Conservation (phyloP, 2,113 vertebrate species). For the Peucedramus taeniatus region DNA sequence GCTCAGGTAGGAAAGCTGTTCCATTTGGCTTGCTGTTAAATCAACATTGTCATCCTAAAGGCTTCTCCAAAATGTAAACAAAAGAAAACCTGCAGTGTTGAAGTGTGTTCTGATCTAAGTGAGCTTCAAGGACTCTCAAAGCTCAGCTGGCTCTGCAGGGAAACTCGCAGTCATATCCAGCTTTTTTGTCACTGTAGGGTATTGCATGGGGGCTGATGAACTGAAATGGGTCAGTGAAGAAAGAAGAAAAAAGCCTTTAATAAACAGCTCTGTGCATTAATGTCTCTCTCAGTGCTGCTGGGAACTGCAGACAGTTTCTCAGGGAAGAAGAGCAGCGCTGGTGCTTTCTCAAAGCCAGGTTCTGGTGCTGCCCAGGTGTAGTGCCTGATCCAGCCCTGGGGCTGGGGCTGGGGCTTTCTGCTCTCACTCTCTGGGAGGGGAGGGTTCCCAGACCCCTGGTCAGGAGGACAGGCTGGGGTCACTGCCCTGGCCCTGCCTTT, state of each 20-base stretch:
- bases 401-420: background rate
- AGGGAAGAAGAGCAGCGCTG: background rate
- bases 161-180: background rate
- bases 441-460: background rate
- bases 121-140: background rate
- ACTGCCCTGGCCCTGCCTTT: background rate
- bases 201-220: background rate
- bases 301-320: background rate
- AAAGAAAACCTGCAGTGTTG: background rate
- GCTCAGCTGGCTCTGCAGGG: slow-evolving; percentile 1
- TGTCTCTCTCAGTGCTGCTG: background rate
- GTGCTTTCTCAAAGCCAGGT: background rate
- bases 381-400: background rate
- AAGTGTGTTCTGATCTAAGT: background rate
- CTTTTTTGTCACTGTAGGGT: background rate
- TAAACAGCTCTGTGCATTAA: background rate
- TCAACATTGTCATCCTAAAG: background rate
- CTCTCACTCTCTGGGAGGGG: background rate
- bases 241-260: background rate
- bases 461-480: background rate
- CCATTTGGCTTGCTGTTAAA: background rate
- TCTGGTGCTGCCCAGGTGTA: background rate
- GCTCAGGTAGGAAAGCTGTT: slow-evolving; percentile 28
- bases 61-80: slow-evolving; percentile 2
- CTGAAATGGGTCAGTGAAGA: background rate